Conservation (phyloP, 35 echinoderm and acorn worm species). For the Amphiura filiformis region DNA sequence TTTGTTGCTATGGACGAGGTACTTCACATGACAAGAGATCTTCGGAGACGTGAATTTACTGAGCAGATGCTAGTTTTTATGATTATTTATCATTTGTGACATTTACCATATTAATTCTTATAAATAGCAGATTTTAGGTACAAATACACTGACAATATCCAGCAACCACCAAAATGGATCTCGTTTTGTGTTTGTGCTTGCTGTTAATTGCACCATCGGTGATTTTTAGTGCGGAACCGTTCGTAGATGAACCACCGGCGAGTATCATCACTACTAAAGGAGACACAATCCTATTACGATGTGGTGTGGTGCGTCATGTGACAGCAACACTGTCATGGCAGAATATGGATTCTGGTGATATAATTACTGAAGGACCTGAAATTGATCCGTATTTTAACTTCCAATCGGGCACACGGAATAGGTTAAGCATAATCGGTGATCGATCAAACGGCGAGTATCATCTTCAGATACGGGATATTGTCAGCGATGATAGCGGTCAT, state of each 20-base stretch:
- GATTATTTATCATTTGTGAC: no score
- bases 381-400: constrained; percentile 34
- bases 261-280: background rate
- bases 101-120: no score
- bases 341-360: constrained; percentile 41
- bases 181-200: no score
- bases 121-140: no score
- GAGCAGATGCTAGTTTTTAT: no score
- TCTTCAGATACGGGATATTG: constrained; percentile 38
- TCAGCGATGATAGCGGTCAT: constrained; percentile 28
- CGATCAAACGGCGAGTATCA: constrained; percentile 59
- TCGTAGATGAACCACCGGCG: background rate
- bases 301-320: background rate
- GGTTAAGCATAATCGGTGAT: constrained; percentile 52
- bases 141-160: no score
- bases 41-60: no score
- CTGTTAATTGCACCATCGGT: no score
- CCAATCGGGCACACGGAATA: background rate
- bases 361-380: constrained; percentile 37
- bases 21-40: no score
- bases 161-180: no score
- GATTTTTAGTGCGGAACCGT: background rate
- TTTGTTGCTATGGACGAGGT: no score
- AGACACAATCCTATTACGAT: background rate
- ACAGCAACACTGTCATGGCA: constrained; percentile 47